Base-by-base conservation (phyloP, 2,113 vertebrate species). In the Pelvicachromis taeniatus region DNA sequence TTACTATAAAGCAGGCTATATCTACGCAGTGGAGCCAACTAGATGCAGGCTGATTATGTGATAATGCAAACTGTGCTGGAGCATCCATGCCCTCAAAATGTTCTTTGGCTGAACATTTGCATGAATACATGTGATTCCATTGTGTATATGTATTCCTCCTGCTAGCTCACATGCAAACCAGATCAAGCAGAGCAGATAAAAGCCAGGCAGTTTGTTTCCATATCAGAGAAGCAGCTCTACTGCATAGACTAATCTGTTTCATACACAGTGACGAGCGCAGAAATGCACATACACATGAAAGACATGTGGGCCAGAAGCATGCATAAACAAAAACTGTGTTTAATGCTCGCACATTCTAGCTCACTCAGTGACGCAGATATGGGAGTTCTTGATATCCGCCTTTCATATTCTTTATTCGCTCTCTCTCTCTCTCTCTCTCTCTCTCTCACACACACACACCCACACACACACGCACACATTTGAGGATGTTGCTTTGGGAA, bases 151-250 rank as follows among this genome's bases (percentile, higher is more conserved):
- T 58, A 48, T 78, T 78, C 86, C 83, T 50, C 54, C 84, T 83
- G 23, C 45, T 11, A 26, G 52, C 79, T 87, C 8, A 23, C n/a
- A 7, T 87, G 78, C 81, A 78, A 7, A 55, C 29, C 77, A 88
- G 88, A 94, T 93, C 79, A 40, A 77, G 70, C 87, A 65, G 81
- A 83, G 91, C 85, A 91, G 89, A 95, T 94, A 85, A 93, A 93
- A 94, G 91, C 77, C 88, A 63, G 31, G 54, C 75, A 75, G 85
- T 91, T 52, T 87, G 85, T 92, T 92, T 88, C 85, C 84, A 90
- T 92, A 93, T 93, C 89, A 92, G 85, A 94, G 88, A 75, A 82
- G 90, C 86, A 85, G 90, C 89, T 86, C 92, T 91, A 86, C 77
- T 40, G 53, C 78, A 85, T 82, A 75, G 61, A 85, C 88, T 91